Evolutionary conservation across 2,888 invertebrate species (phyloP), one percentile per base, ranked within the genome.

Genomic region (Caenorhabditis doughertyi): DNA sequence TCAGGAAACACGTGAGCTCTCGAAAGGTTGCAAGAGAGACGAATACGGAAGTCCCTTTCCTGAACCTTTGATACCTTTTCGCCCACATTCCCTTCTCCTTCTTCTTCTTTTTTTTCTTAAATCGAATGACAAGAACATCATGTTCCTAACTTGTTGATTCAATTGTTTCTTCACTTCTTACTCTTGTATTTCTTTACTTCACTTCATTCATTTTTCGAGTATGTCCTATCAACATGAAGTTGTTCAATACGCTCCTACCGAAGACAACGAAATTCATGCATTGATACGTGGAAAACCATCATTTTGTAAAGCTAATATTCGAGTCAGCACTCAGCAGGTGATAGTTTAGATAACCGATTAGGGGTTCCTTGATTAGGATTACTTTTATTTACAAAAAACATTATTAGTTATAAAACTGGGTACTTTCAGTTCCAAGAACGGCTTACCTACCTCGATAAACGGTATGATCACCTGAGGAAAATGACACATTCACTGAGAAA

Each of bases 361-460:
- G 16, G 27, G 32, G 64, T 60, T 60, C 27, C 27, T 25, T 60
- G 23, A 44, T 42, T 9, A 39, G 8, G n/a, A 23, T 23, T 35
- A 23, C 23, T 23, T 51, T 51, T 51, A 8, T 16, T 16, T n/a
- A n/a, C n/a, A 44, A 44, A 58, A 58, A 3, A 21, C n/a, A 27
- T 32, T 16, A 18, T 13, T 58, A 42, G n/a, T 55, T 25, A 47
- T 5, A 18, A 47, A 4, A 47, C 21, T 47, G 1, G 3, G 8
- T 1, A 39, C 32, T 83, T 74, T 58, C 81, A 85, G 85, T 85
- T 85, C 79, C 85, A 85, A 85, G 85, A 85, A 9, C 73, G 85
- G 23, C 67, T 85, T 27, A 47, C 77, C 16, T 85, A 85, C 51
- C 81, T 85, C n/a, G 85, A 85, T 47, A 85, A 85, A 58, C 47